phyloP scores from a whole-genome alignment of 1,140 invertebrate genomes.

The Cotesia glomerata region DNA sequence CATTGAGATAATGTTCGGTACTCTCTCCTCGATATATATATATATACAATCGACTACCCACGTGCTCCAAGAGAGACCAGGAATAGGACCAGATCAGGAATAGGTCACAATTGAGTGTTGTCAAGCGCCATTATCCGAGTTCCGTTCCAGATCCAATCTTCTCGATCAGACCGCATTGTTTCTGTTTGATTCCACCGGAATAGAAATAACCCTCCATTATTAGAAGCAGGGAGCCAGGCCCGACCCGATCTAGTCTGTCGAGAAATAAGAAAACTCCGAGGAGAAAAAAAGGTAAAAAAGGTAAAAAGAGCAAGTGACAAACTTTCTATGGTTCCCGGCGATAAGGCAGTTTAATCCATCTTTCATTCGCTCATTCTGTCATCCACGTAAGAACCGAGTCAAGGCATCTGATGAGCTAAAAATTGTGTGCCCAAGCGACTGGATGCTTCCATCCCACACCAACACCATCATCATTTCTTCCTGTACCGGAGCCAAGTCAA shows the following conservation, averaged over 20 bases:
- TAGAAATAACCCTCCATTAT: not conserved
- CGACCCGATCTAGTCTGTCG: not conserved
- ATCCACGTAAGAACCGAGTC: not conserved
- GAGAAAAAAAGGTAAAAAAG: not conserved
- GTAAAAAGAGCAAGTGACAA: not conserved
- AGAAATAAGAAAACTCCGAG: not conserved
- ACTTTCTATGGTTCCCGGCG: not conserved
- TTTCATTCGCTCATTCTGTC: conserved; percentile 20
- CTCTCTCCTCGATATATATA: not conserved
- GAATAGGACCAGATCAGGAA: too few relatives aligned
- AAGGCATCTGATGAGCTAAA: not conserved
- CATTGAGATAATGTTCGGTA: conserved; percentile 28
- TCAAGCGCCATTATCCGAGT: conserved; percentile 19
- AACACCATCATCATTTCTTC: too few relatives aligned
- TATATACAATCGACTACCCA: too few relatives aligned
- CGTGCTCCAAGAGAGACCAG: too few relatives aligned
- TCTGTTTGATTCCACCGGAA: too few relatives aligned
- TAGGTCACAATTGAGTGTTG: conserved; percentile 28
- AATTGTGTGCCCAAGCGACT: conserved; percentile 5
- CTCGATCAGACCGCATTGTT: not conserved
- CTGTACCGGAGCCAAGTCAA: conserved; percentile 1
- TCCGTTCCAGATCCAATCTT: conserved; percentile 18
- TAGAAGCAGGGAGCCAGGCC: not conserved
- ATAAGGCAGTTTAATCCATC: conserved; percentile 18
- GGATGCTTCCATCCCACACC: not conserved